phyloP scores from a whole-genome alignment of 92 coral and sea anemone genomes.

The Bergia puertoricense region DNA sequence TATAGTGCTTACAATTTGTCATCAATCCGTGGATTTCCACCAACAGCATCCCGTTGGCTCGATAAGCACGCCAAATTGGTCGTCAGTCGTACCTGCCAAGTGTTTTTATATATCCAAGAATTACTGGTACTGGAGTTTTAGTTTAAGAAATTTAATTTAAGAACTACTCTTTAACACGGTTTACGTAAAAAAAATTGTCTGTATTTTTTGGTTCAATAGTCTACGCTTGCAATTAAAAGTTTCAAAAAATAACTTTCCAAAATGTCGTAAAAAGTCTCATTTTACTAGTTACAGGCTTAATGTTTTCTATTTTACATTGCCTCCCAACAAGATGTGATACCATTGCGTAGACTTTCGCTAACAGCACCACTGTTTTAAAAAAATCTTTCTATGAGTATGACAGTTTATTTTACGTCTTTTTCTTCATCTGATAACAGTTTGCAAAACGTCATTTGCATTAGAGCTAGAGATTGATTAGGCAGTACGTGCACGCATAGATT shows the following conservation, averaged over 20 bases:
- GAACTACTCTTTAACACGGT: too few species aligned
- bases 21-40: neutral
- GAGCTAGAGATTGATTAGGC: too few species aligned
- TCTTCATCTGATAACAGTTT: too few species aligned
- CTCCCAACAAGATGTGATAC: neutral
- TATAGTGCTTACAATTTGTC: too few species aligned
- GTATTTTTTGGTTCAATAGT: neutral
- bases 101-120: neutral
- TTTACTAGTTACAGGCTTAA: neutral
- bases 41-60: neutral
- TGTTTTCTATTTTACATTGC: neutral
- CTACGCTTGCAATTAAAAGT: too few species aligned
- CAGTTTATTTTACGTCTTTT: too few species aligned
- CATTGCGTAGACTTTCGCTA: neutral
- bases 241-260: neutral
- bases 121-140: too few species aligned
- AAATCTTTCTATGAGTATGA: too few species aligned
- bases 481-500: too few species aligned
- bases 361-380: neutral
- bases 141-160: too few species aligned
- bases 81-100: neutral
- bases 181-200: neutral
- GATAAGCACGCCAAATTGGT: neutral
- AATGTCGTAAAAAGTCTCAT: neutral
- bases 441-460: too few species aligned